Evolutionary conservation across 2,113 vertebrate species (phyloP).

Genomic region (Oenanthe oenanthe): DNA sequence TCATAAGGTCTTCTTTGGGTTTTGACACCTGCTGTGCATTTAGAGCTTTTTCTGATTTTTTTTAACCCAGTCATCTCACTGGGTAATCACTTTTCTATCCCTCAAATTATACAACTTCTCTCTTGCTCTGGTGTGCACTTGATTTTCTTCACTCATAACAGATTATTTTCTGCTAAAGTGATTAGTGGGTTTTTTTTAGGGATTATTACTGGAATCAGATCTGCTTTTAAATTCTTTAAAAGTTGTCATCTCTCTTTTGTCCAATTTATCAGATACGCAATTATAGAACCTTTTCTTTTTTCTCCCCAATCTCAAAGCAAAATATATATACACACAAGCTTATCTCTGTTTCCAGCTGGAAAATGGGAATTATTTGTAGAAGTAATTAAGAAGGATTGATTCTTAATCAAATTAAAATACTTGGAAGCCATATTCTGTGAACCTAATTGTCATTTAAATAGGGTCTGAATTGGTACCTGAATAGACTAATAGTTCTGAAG

Average conservation of each 20-base stretch:
- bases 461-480: not conserved
- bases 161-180: constrained; percentile 22
- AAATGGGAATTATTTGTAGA: constrained; percentile 64
- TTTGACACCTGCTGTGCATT: not conserved
- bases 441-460: constrained; percentile 63
- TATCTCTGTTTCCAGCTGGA: constrained; percentile 63
- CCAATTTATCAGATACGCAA: constrained; percentile 31
- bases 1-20: not conserved
- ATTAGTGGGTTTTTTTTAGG: not conserved
- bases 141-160: not conserved
- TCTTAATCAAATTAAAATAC: constrained; percentile 62
- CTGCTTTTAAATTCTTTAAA: constrained; percentile 50
- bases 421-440: constrained; percentile 21
- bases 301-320: not conserved
- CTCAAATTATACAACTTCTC: not conserved
- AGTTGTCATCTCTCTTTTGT: constrained; percentile 44
- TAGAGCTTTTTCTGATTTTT: not conserved
- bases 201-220: constrained; percentile 33
- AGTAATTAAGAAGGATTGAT: constrained; percentile 61
- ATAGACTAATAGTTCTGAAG: constrained; percentile 29
- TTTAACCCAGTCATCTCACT: not conserved
- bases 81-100: not conserved
- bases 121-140: not conserved
- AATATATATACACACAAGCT: constrained; percentile 9
- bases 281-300: not conserved